A percentile compares a stretch with the other conserved stretches of the same genome.
phyloP scores from a whole-genome alignment of 2,113 vertebrate species.

The Mohoua ochrocephala region DNA sequence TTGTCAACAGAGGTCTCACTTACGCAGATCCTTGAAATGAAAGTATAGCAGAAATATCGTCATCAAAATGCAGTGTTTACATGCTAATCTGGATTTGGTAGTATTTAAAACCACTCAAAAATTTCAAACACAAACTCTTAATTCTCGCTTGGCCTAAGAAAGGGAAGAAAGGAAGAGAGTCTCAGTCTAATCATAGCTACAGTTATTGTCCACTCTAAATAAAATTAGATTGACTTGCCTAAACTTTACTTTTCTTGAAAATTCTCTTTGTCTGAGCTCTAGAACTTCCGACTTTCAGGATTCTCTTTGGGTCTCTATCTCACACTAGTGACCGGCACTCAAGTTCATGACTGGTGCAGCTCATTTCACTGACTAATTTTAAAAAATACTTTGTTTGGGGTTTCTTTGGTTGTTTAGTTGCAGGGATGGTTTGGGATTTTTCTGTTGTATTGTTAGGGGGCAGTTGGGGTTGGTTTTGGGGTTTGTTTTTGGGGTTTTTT shows the following conservation, averaged over 20 bases:
- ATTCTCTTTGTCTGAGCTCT: neutral
- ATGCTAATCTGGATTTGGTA: neutral
- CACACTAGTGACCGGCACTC: neutral
- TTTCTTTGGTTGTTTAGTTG: neutral
- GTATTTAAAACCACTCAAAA: neutral
- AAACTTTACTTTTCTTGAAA: neutral
- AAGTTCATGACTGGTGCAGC: neutral
- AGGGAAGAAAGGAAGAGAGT: neutral
- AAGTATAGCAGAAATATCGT: neutral
- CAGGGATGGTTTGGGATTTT: neutral
- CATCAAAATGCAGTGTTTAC: neutral
- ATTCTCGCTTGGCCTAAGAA: neutral
- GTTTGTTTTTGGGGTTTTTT: neutral
- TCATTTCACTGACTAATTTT: neutral
- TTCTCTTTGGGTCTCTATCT: neutral
- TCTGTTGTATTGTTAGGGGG: neutral
- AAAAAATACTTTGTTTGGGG: neutral
- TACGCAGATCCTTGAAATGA: neutral
- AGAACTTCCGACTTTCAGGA: neutral
- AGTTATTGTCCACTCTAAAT: neutral
- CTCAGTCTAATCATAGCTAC: neutral
- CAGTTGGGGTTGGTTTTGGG: rapidly evolving
- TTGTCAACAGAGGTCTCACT: neutral
- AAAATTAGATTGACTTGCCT: neutral
- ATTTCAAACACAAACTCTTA: neutral